These are phyloP conservation scores for Bombus pyrosoma DNA, from an alignment of 1,140 invertebrate genomes.

Conservation along the genomic window DNA sequence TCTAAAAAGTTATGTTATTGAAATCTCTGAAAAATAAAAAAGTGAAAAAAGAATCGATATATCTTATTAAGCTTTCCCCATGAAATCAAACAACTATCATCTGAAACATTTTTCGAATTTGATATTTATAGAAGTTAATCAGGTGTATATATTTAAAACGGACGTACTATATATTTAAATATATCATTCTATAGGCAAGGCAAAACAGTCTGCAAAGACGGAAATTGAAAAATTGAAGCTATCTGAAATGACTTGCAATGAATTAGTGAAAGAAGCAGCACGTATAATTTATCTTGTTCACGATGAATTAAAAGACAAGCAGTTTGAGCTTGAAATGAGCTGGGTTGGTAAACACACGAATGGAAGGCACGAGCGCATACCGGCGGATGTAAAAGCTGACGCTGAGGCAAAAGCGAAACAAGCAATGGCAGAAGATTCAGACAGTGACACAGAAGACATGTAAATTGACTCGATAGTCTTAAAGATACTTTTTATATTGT, in stretches of 20 bases:
- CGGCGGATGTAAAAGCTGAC: constrained; percentile 85
- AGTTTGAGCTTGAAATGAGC: constrained; percentile 98
- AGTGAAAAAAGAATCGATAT: too few relatives aligned
- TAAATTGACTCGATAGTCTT: constrained; percentile 69
- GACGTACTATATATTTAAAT: not conserved
- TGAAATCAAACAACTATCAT: too few relatives aligned
- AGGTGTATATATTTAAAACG: too few relatives aligned
- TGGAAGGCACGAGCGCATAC: constrained; percentile 89
- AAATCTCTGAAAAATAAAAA: too few relatives aligned
- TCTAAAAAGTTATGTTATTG: too few relatives aligned
- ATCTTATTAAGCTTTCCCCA: not conserved
- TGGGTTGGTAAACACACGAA: constrained; percentile 95
- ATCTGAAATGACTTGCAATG: constrained; percentile 91
- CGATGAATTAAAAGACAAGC: constrained; percentile 99
- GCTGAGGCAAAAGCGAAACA: constrained; percentile 92
- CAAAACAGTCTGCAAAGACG: constrained; percentile 99
- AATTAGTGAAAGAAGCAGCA: constrained; percentile 96
- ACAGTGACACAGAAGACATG: constrained; percentile 91
- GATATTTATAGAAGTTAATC: too few relatives aligned
- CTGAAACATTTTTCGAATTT: too few relatives aligned
- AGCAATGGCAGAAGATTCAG: constrained; percentile 92
- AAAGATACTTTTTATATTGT: constrained; percentile 57
- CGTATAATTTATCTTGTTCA: constrained; percentile 98
- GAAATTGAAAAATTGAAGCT: constrained; percentile 99
- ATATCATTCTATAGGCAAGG: constrained; percentile 85